Percentiles rank a stretch among this genome's conserved stretches.
These are phyloP conservation scores for Dallia pectoralis DNA, from an alignment of 2,797 vertebrate species.

Conservation along the genomic window DNA sequence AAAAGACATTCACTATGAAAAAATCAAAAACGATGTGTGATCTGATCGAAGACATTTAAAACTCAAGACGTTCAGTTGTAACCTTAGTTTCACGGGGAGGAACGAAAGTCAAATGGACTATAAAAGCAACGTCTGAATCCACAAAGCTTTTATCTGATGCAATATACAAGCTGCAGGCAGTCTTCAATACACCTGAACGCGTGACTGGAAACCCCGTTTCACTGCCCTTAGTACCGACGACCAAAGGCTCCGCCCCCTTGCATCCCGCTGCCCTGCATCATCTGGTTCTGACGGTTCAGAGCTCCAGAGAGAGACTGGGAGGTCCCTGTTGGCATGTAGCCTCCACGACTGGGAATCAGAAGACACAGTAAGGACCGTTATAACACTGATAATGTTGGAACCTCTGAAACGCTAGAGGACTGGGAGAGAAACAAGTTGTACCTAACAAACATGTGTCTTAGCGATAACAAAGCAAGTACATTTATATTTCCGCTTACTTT, in stretches of 20 bases:
- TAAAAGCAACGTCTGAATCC: constrained; percentile 40
- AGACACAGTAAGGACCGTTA: constrained; percentile 1
- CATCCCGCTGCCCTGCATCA: constrained; percentile 70
- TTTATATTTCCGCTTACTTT: constrained; percentile 70
- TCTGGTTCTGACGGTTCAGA: constrained; percentile 78
- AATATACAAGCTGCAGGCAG: constrained; percentile 42
- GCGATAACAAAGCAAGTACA: no score
- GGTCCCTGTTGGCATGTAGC: constrained; percentile 80
- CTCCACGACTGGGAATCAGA: constrained; percentile 71
- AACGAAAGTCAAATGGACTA: constrained; percentile 24
- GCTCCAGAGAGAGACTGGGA: constrained; percentile 78
- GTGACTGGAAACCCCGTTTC: constrained; percentile 8
- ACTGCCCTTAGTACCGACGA: constrained; percentile 70
- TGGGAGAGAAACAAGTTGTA: background rate
- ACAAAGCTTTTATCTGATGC: constrained; percentile 38
- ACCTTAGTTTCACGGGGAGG: constrained; percentile 16
- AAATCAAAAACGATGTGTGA: constrained; percentile 16
- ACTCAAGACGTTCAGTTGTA: constrained; percentile 27
- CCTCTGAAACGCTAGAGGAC: no score
- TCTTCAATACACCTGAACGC: constrained; percentile 13
- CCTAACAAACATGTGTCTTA: no score
- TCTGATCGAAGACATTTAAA: constrained; percentile 53
- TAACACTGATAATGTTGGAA: no score
- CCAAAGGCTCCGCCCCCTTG: constrained; percentile 78
- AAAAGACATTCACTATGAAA: constrained; percentile 11